Conservation (phyloP, 2,113 vertebrate species). For the Prionailurus bengalensis region DNA sequence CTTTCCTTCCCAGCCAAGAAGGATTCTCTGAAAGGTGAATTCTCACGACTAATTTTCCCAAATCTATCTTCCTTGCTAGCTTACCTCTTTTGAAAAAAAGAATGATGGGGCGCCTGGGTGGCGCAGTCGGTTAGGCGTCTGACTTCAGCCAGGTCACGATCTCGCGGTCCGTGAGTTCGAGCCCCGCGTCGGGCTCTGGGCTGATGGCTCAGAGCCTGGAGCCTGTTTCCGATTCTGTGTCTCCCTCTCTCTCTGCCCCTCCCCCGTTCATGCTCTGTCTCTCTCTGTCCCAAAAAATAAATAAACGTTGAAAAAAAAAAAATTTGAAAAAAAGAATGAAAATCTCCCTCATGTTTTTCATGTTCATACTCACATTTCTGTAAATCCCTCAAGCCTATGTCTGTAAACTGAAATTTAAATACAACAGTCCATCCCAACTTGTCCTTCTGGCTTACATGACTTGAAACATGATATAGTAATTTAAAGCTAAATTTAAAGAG, state of each 20-base stretch:
- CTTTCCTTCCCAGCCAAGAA: background rate
- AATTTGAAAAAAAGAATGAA: background rate
- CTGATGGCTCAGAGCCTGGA: no score
- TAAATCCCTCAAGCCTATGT: background rate
- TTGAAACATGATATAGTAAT: background rate
- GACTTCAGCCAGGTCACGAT: no score
- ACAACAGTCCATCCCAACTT: background rate
- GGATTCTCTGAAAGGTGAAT: background rate
- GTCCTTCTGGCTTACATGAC: slow-evolving; percentile 32
- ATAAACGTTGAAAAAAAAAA: background rate
- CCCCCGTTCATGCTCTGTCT: no score
- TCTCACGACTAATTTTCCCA: background rate
- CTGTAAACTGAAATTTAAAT: slow-evolving; percentile 56
- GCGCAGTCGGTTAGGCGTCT: no score
- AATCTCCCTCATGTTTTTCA: background rate
- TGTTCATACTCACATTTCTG: background rate
- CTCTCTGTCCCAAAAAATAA: no score
- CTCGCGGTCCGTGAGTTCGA: no score
- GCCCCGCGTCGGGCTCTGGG: no score
- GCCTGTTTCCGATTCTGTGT: no score
- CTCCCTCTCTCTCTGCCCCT: no score
- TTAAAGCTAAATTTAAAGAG: slow-evolving; percentile 30
- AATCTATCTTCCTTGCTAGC: background rate
- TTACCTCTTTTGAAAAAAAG: background rate
- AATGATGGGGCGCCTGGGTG: no score